phyloP scores from a whole-genome alignment of 2,113 vertebrate genomes.

The Crotalus viridis region DNA sequence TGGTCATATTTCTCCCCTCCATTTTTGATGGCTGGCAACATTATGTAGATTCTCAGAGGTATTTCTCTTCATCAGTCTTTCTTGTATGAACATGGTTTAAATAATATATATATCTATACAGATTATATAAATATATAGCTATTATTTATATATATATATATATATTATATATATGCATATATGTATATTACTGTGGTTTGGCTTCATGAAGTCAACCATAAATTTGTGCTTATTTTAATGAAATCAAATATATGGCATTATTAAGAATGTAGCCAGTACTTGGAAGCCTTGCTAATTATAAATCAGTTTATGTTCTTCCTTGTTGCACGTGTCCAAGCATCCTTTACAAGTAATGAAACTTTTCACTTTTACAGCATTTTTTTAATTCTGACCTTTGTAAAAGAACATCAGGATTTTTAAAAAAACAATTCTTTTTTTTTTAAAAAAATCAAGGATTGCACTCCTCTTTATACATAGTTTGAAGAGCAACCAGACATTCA shows the following conservation, averaged over 20 bases:
- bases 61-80: slow-evolving; percentile 36
- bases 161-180: slow-evolving; percentile 31
- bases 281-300: neutral
- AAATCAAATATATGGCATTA: slow-evolving; percentile 49
- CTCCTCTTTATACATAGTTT: slow-evolving; percentile 30
- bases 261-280: slow-evolving; percentile 46
- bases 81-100: slow-evolving; percentile 45
- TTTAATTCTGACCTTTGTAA: slow-evolving; percentile 34
- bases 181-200: slow-evolving; percentile 54
- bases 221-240: slow-evolving; percentile 62
- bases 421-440: neutral
- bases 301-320: slow-evolving; percentile 30
- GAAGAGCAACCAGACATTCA: slow-evolving; percentile 62
- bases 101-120: slow-evolving; percentile 51
- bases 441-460: slow-evolving; percentile 21
- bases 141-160: slow-evolving; percentile 43
- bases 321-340: slow-evolving; percentile 32
- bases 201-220: slow-evolving; percentile 57
- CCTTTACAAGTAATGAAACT: slow-evolving; percentile 33
- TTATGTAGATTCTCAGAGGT: slow-evolving; percentile 48
- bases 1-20: neutral
- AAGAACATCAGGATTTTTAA: slow-evolving; percentile 43
- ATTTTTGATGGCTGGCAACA: slow-evolving; percentile 29
- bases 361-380: slow-evolving; percentile 33
- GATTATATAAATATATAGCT: slow-evolving; percentile 66